phyloP scores from a whole-genome alignment of 1,140 invertebrate species.

The Panulirus ornatus region DNA sequence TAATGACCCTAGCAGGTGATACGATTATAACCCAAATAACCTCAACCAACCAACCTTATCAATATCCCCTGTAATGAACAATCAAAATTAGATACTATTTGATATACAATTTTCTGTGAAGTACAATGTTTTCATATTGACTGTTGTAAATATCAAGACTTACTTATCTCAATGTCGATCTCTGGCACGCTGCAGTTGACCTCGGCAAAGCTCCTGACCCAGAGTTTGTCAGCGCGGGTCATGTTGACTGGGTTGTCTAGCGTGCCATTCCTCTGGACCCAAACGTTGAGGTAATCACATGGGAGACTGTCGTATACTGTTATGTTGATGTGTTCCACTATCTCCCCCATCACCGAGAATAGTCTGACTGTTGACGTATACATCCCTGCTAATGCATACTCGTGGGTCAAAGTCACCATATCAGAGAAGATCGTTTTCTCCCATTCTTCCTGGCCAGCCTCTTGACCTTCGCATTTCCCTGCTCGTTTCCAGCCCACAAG shows the following conservation, averaged over 20 bases:
- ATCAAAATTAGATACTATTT: no score
- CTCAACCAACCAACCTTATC: neutral
- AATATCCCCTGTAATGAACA: neutral
- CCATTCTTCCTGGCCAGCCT: slow-evolving; percentile 38
- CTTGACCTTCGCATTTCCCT: slow-evolving; percentile 48
- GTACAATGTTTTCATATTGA: neutral
- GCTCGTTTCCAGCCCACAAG: slow-evolving; percentile 52
- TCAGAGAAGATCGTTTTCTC: neutral
- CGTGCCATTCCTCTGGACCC: slow-evolving; percentile 44
- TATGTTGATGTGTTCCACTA: neutral
- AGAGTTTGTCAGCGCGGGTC: slow-evolving; percentile 53
- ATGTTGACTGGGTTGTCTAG: slow-evolving; percentile 47
- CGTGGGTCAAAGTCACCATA: slow-evolving; percentile 30
- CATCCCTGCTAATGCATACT: slow-evolving; percentile 12
- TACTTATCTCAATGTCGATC: slow-evolving; percentile 48
- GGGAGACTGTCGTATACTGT: slow-evolving; percentile 59
- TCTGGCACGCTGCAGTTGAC: slow-evolving; percentile 47
- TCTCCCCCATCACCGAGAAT: slow-evolving; percentile 45
- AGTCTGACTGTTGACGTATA: slow-evolving; percentile 12
- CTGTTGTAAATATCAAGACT: slow-evolving; percentile 7
- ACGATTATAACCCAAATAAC: neutral
- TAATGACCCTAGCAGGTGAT: no score
- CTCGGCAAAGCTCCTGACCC: slow-evolving; percentile 41
- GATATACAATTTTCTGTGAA: neutral
- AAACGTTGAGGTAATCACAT: slow-evolving; percentile 34